These are phyloP conservation scores for Porites lutea DNA, from an alignment of 64 coral and sea anemone species.

Conservation along the genomic window DNA sequence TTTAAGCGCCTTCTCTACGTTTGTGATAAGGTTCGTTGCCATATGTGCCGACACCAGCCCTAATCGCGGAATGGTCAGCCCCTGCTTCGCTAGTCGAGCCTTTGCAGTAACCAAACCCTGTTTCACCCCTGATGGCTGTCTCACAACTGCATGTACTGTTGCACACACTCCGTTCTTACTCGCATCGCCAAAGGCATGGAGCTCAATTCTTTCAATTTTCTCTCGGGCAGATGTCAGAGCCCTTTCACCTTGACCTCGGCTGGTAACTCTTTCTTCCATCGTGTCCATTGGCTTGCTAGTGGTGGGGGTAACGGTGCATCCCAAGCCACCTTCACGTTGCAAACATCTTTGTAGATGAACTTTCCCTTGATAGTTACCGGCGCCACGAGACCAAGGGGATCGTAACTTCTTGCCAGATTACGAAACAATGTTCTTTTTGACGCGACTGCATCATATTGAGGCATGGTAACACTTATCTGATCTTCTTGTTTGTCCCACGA, in stretches of 20 bases:
- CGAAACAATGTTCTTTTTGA: not conserved
- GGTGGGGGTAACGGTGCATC: not conserved
- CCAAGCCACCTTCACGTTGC: not conserved
- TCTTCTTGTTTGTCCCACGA: not conserved
- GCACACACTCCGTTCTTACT: constrained; percentile 10
- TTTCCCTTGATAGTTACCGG: not conserved
- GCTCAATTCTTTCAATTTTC: not conserved
- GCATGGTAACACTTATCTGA: constrained; percentile 5
- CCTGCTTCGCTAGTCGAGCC: not conserved
- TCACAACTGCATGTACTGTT: not conserved
- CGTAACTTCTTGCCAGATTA: too few species aligned
- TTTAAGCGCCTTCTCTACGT: not conserved
- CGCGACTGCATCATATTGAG: not conserved
- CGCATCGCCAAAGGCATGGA: constrained; percentile 38
- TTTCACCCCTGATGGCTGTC: not conserved
- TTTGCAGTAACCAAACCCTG: not conserved
- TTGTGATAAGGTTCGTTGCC: not conserved
- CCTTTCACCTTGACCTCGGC: not conserved
- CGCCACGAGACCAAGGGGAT: not conserved
- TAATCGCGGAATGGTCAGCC: too few species aligned
- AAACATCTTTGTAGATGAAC: not conserved
- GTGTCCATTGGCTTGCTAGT: not conserved
- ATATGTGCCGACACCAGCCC: too few species aligned
- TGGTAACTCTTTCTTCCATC: not conserved
- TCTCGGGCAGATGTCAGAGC: not conserved